These are phyloP conservation scores for Drosophila rhopaloa DNA, from an alignment of 1,140 invertebrate species.

Conservation along the genomic window DNA sequence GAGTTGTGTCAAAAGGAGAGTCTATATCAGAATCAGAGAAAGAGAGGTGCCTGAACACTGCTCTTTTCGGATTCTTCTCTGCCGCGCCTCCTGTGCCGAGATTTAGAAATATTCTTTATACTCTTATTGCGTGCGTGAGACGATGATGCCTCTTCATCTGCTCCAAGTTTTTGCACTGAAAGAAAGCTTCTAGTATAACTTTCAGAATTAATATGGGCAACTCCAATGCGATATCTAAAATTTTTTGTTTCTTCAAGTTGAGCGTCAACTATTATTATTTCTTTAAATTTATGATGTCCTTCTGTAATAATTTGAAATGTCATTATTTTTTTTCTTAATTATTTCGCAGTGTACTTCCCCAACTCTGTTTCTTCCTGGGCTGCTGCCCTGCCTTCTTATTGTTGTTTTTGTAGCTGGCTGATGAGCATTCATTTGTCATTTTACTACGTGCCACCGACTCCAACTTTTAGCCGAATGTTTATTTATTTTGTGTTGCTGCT, in stretches of 20 bases:
- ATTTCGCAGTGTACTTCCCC: conserved; percentile 16
- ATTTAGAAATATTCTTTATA: conserved; percentile 77
- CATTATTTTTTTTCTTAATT: not conserved
- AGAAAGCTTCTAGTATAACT: not conserved
- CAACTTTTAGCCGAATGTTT: conserved; percentile 70
- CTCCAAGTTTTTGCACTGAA: conserved; percentile 8
- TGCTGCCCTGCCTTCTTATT: conserved; percentile 57
- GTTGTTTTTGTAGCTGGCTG: conserved; percentile 48
- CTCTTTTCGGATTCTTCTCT: conserved; percentile 30
- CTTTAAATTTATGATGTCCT: not conserved
- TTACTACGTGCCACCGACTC: conserved; percentile 81
- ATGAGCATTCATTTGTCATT: conserved; percentile 83
- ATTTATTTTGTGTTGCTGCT: conserved; percentile 64
- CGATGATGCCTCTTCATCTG: conserved; percentile 9
- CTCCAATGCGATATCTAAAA: not conserved
- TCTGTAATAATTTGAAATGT: not conserved
- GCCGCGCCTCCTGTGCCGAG: conserved; percentile 55
- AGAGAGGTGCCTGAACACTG: conserved; percentile 29
- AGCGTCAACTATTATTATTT: not conserved
- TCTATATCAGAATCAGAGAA: conserved; percentile 4
- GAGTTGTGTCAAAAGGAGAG: conserved; percentile 14
- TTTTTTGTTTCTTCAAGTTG: not conserved
- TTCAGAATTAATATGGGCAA: too few relatives aligned
- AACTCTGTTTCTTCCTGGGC: conserved; percentile 40
- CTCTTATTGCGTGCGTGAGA: conserved; percentile 68